These are phyloP conservation scores for Clostera curtula DNA, from an alignment of 2,888 invertebrate genomes.

Conservation along the genomic window DNA sequence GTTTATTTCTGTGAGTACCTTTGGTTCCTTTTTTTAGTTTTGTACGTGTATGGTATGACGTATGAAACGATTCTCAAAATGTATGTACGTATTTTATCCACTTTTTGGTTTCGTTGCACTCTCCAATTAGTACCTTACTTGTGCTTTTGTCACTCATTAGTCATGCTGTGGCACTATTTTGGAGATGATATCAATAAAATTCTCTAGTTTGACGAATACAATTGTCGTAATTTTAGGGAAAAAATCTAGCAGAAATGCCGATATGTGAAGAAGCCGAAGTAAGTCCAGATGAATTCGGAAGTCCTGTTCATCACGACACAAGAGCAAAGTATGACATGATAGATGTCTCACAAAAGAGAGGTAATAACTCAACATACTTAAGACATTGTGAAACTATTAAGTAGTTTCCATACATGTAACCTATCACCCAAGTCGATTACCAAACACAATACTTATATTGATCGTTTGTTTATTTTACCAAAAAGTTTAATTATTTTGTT, in stretches of 20 bases:
- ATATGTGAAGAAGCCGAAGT: constrained; percentile 78
- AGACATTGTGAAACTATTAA: not conserved
- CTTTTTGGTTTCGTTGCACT: constrained; percentile 17
- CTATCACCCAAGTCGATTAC: too few relatives aligned
- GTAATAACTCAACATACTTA: constrained; percentile 26
- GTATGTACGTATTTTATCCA: constrained; percentile 1
- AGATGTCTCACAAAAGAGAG: constrained; percentile 77
- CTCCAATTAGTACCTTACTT: constrained; percentile 11
- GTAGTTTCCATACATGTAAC: too few relatives aligned
- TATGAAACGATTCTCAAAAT: not conserved
- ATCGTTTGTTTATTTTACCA: not conserved
- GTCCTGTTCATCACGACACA: constrained; percentile 59
- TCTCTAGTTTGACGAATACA: constrained; percentile 1
- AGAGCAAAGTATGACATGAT: constrained; percentile 65
- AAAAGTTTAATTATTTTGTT: not conserved
- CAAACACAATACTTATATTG: too few relatives aligned
- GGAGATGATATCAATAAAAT: constrained; percentile 1
- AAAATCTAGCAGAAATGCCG: constrained; percentile 77
- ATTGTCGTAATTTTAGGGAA: constrained; percentile 50
- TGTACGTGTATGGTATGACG: constrained; percentile 11
- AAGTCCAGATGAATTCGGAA: constrained; percentile 75
- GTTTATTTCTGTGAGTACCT: constrained; percentile 67
- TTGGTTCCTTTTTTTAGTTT: constrained; percentile 41
- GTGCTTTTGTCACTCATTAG: constrained; percentile 22
- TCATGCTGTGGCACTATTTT: constrained; percentile 9